A percentile compares a stretch with the other conserved stretches of the same genome.
Evolutionary conservation across 2,888 invertebrate genomes (phyloP).

Genomic region (Cosmia pyralina): DNA sequence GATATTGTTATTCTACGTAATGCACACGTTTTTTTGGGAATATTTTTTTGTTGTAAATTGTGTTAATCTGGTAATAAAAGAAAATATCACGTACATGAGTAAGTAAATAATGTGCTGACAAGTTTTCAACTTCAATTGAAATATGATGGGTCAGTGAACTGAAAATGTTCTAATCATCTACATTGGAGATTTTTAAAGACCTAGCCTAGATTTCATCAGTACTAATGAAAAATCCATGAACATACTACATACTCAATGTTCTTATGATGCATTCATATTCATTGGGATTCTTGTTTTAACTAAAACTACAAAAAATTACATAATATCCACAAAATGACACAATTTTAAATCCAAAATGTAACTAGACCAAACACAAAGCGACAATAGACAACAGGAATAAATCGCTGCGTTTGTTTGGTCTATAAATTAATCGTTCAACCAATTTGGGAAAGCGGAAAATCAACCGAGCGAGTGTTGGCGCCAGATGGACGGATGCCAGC

Average conservation of each 20-base stretch:
- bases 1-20: not conserved
- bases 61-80: conserved; percentile 30
- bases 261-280: not conserved
- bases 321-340: not conserved
- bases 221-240: not conserved
- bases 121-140: not conserved
- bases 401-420: conserved; percentile 60
- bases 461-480: conserved; percentile 71
- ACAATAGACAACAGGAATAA: conserved; percentile 8
- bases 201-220: not conserved
- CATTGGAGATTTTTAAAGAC: not conserved
- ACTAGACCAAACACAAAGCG: not conserved
- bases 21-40: conserved; percentile 4
- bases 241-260: not conserved
- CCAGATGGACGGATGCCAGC: conserved; percentile 84
- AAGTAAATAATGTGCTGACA: not conserved
- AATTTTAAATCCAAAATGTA: not conserved
- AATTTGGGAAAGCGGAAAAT: conserved; percentile 82
- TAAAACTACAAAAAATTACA: not conserved
- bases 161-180: not conserved
- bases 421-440: conserved; percentile 66
- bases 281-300: not conserved
- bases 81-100: conserved; percentile 6
- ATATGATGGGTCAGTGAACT: not conserved
- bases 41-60: conserved; percentile 25